These are phyloP conservation scores for Cranoglanis bouderius DNA, from an alignment of 2,113 vertebrate species.

Conservation along the genomic window DNA sequence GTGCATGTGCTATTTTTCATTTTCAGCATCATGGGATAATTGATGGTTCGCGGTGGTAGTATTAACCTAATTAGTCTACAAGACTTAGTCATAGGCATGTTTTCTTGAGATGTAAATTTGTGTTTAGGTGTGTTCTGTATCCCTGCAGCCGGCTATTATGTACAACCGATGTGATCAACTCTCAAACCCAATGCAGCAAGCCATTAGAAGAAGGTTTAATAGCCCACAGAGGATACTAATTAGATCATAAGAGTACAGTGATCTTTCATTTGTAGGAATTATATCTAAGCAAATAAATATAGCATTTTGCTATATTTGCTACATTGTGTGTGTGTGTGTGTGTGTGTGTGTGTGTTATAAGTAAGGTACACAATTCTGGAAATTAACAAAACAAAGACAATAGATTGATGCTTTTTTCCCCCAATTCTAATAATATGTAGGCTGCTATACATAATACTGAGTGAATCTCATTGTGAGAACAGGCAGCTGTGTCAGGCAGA, in stretches of 20 bases:
- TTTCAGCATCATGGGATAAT: slow-evolving; percentile 4
- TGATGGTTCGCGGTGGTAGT: not conserved
- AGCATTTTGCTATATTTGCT: too few relatives aligned
- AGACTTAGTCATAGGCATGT: not conserved
- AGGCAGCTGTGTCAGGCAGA: slow-evolving; percentile 61
- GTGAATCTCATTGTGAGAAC: slow-evolving; percentile 49
- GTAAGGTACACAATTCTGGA: not conserved
- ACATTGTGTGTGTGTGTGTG: slow-evolving; percentile 6
- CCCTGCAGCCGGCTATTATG: slow-evolving; percentile 9
- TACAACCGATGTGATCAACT: slow-evolving; percentile 23
- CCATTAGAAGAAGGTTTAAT: not conserved
- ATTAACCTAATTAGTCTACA: not conserved
- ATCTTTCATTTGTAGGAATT: not conserved
- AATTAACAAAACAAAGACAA: not conserved
- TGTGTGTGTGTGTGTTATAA: not conserved
- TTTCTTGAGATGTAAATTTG: not conserved
- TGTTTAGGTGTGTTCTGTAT: slow-evolving; percentile 11
- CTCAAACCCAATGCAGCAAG: slow-evolving; percentile 34
- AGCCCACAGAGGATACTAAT: not conserved
- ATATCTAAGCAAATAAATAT: not conserved
- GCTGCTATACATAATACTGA: slow-evolving; percentile 7
- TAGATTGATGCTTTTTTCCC: not conserved
- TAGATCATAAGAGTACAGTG: not conserved
- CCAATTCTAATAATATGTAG: not conserved
- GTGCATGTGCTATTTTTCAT: slow-evolving; percentile 48